Base-by-base conservation (phyloP, 2,113 vertebrate species). In the Sturnira hondurensis region DNA sequence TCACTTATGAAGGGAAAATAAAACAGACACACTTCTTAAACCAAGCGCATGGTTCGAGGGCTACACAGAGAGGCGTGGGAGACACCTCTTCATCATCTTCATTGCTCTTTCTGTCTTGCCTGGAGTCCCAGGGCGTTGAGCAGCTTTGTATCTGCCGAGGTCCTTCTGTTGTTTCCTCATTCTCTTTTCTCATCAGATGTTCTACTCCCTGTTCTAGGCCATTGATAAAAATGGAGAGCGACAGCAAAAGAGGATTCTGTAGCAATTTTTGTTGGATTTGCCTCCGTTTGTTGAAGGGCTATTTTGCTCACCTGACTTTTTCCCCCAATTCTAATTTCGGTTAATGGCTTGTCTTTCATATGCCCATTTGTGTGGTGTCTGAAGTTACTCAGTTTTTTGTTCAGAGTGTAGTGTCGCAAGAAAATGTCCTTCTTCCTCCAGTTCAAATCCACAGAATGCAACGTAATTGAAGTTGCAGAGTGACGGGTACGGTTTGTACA, bases 401-500 rank as follows among this genome's bases (percentile, higher is more conserved):
- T 47, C 36, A 74, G 24, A 0, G 4, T 86, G 47, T 50, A 22
- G 70, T 94, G 54, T 47, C 95, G 92, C 56, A 73, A 5, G 0
- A 0, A 0, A 83, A 47, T 7, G 13, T 19, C 14, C 68, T 38
- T 93, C 65, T 95, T 97, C 94, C 92, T 54, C 28, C 71, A n/a
- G 15, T 92, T 92, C 58, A 63, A 82, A 91, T 93, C 33, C 38
- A 38, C 24, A 88, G 54, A 78, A 63, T 81, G 63, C 90, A 8
- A 12, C 89, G 22, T 50, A 38, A 71, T 92, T 65, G 76, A 85
- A 80, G 70, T 89, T 94, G 56, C 87, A 91, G 78, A 90, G 86
- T 95, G 73, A 67, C 96, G 81, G n/a, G 67, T 97, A 73, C 31
- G 83, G 74, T 96, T 90, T 36, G 41, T 97, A 97, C 45, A 90